These are phyloP conservation scores for Phodopus roborovskii DNA, from an alignment of 2,113 vertebrate genomes.

Conservation along the genomic window DNA sequence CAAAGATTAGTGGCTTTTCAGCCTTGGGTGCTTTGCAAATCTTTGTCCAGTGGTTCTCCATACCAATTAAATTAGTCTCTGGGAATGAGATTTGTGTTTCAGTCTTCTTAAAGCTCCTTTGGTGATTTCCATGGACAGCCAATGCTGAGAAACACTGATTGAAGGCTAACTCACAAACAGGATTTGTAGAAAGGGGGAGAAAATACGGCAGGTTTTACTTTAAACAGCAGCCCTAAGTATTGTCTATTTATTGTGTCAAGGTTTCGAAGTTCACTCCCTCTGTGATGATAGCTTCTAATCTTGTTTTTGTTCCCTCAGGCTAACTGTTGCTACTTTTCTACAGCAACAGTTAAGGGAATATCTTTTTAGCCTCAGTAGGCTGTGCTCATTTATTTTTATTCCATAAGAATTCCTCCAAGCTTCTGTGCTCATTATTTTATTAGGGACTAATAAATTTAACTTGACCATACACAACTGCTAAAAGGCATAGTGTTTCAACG, in stretches of 20 bases:
- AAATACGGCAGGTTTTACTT: slow-evolving; percentile 38
- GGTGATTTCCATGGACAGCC: neutral
- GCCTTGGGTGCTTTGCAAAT: neutral
- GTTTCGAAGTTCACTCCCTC: slow-evolving; percentile 72
- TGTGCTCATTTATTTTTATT: slow-evolving; percentile 81
- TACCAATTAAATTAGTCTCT: neutral
- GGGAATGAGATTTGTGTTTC: neutral
- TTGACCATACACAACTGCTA: slow-evolving; percentile 70
- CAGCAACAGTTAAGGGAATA: slow-evolving; percentile 80
- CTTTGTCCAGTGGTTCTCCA: too few relatives aligned
- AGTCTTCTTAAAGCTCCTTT: neutral
- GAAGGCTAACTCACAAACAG: slow-evolving; percentile 26
- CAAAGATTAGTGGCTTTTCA: neutral
- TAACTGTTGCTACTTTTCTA: slow-evolving; percentile 73
- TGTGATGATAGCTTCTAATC: slow-evolving; percentile 72
- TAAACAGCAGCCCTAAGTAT: slow-evolving; percentile 70
- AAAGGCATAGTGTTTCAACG: slow-evolving; percentile 76
- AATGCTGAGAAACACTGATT: slow-evolving; percentile 33
- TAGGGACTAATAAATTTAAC: slow-evolving; percentile 83
- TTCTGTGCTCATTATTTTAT: slow-evolving; percentile 82
- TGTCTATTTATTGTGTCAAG: slow-evolving; percentile 56
- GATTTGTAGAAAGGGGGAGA: neutral
- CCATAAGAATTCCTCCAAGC: slow-evolving; percentile 73
- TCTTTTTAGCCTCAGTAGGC: slow-evolving; percentile 70
- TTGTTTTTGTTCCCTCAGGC: slow-evolving; percentile 75